phyloP scores from a whole-genome alignment of 2,888 invertebrate species.

The Sialis lutaria region DNA sequence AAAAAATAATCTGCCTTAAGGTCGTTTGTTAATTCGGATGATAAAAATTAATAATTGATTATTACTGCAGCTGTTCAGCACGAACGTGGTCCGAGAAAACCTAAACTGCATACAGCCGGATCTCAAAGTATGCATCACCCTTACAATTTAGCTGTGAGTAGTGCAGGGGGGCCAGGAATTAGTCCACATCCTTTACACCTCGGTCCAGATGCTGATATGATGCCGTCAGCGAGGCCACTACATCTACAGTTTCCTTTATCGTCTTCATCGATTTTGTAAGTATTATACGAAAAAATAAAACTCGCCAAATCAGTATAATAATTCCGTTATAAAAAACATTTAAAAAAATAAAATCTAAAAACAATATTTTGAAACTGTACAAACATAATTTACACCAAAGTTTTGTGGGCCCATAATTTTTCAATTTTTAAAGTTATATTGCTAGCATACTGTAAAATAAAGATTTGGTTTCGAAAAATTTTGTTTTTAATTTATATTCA shows the following conservation, averaged over 20 bases:
- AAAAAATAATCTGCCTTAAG: not conserved
- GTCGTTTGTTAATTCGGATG: not conserved
- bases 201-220: slow-evolving; percentile 14
- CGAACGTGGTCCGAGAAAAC: slow-evolving; percentile 88
- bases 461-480: too few species aligned
- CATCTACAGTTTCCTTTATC: slow-evolving; percentile 6
- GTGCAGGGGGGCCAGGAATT: slow-evolving; percentile 5
- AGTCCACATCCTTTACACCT: slow-evolving; percentile 18
- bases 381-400: too few species aligned
- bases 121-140: slow-evolving; percentile 8
- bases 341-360: too few species aligned
- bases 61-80: slow-evolving; percentile 74
- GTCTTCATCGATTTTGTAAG: slow-evolving; percentile 1
- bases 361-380: too few species aligned
- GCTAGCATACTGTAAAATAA: too few species aligned
- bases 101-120: slow-evolving; percentile 50
- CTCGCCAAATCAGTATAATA: too few species aligned
- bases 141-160: slow-evolving; percentile 7
- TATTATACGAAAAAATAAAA: too few species aligned
- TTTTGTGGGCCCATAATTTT: too few species aligned
- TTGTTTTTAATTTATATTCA: too few species aligned
- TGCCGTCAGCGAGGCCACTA: slow-evolving; percentile 6
- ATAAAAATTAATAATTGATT: not conserved
- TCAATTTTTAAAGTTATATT: too few species aligned
- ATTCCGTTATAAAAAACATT: too few species aligned